These are phyloP conservation scores for Poeciliopsis infans DNA, from an alignment of 2,797 vertebrate genomes.

Conservation along the genomic window DNA sequence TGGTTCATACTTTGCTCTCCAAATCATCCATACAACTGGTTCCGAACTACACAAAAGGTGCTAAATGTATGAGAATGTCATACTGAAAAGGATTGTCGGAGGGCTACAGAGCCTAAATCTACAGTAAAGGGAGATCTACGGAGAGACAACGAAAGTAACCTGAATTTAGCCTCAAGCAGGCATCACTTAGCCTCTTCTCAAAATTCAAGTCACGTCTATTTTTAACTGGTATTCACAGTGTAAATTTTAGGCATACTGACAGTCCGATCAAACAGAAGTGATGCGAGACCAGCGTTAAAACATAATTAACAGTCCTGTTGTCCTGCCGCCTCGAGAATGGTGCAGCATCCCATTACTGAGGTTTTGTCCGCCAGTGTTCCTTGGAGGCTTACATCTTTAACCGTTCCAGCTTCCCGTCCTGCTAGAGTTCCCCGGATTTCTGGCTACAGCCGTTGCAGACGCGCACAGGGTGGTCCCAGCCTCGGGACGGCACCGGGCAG, in stretches of 20 bases:
- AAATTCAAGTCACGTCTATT: slow-evolving; percentile 38
- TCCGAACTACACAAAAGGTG: slow-evolving; percentile 35
- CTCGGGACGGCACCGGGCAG: slow-evolving; percentile 91
- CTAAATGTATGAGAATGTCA: slow-evolving; percentile 39
- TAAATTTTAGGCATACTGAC: slow-evolving; percentile 53
- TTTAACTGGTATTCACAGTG: slow-evolving; percentile 56
- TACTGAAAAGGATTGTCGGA: slow-evolving; percentile 48
- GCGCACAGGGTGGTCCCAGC: slow-evolving; percentile 97
- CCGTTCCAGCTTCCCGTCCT: slow-evolving; percentile 26
- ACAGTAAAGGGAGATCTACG: slow-evolving; percentile 18
- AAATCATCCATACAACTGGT: slow-evolving; percentile 16
- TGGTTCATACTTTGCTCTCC: slow-evolving; percentile 11
- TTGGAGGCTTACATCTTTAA: neutral
- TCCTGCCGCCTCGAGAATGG: neutral
- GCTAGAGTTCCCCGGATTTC: slow-evolving; percentile 96
- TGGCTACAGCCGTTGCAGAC: slow-evolving; percentile 94
- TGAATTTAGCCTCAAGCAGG: slow-evolving; percentile 35
- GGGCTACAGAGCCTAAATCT: slow-evolving; percentile 18
- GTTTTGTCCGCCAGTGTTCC: slow-evolving; percentile 38
- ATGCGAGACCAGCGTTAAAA: slow-evolving; percentile 21
- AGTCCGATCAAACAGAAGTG: slow-evolving; percentile 27
- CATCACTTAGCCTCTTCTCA: slow-evolving; percentile 4
- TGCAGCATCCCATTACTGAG: neutral
- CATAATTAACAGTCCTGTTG: slow-evolving; percentile 27
- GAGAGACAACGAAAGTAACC: slow-evolving; percentile 21